Percentiles rank a stretch among this genome's conserved stretches.
phyloP scores from a whole-genome alignment of 2,797 vertebrate genomes.

The Parauchenoglanis punctatus region DNA sequence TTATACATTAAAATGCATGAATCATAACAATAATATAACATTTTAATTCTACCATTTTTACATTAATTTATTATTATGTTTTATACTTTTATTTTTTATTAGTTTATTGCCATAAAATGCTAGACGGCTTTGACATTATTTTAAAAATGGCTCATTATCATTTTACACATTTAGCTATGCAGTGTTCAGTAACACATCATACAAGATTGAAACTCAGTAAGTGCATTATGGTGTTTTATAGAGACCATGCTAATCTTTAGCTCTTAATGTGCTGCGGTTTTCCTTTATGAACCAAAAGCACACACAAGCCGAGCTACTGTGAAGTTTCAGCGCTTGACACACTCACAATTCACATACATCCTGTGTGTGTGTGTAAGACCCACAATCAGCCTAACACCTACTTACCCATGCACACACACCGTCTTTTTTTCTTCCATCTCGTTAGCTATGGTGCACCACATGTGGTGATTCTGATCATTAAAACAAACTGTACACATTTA shows the following conservation, averaged over 20 bases:
- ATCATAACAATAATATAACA: background rate
- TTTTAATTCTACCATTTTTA: background rate
- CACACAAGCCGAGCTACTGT: background rate
- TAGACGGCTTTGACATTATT: background rate
- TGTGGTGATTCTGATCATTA: conserved; percentile 1
- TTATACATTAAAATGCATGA: background rate
- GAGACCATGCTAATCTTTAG: background rate
- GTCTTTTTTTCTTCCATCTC: background rate
- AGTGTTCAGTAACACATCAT: background rate
- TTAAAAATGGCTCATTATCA: background rate
- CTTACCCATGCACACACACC: background rate
- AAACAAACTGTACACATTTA: background rate
- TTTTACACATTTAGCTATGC: background rate
- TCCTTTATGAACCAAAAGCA: conserved; percentile 7
- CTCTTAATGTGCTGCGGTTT: conserved; percentile 30
- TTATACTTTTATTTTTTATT: background rate
- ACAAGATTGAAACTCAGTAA: background rate
- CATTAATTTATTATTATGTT: background rate
- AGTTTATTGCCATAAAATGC: background rate
- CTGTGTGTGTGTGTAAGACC: conserved; percentile 12
- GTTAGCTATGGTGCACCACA: background rate
- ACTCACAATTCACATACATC: background rate
- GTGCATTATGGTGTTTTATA: background rate
- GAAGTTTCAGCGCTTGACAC: background rate
- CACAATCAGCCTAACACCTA: background rate